Conservation (phyloP, 1,140 invertebrate species). For the Drosophila chauvacae region DNA sequence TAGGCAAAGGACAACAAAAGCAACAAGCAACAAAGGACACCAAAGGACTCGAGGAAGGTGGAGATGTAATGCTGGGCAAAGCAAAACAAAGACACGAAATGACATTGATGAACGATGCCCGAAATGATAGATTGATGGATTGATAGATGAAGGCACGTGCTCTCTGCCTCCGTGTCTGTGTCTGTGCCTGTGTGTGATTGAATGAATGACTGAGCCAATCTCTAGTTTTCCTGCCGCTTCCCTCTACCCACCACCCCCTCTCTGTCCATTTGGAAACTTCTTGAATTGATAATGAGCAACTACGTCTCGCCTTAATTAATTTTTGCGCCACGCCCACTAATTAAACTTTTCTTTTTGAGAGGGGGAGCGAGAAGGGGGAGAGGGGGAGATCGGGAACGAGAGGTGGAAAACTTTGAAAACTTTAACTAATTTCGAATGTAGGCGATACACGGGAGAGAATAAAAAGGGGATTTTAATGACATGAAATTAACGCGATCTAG, state of each 20-base stretch:
- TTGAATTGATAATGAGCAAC: constrained; percentile 77
- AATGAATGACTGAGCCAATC: constrained; percentile 64
- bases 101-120: constrained; percentile 78
- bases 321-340: constrained; percentile 74
- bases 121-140: constrained; percentile 73
- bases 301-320: constrained; percentile 74
- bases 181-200: constrained; percentile 25
- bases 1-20: constrained; percentile 35
- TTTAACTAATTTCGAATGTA: constrained; percentile 80
- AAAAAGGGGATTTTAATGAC: too few relatives aligned
- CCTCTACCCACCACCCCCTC: too few relatives aligned
- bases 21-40: constrained; percentile 39
- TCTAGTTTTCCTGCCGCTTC: constrained; percentile 26
- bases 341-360: constrained; percentile 63
- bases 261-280: constrained; percentile 30
- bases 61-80: constrained; percentile 18
- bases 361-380: neutral
- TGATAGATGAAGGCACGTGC: constrained; percentile 49
- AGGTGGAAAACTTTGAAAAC: constrained; percentile 61
- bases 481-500: too few relatives aligned
- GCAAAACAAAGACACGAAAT: constrained; percentile 57
- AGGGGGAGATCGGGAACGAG: neutral
- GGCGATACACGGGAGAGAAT: constrained; percentile 13
- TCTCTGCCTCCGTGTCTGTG: neutral
- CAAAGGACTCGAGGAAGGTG: constrained; percentile 3